These are phyloP conservation scores for Harpagoxenus sublaevis DNA, from an alignment of 2,888 invertebrate genomes.

Conservation along the genomic window DNA sequence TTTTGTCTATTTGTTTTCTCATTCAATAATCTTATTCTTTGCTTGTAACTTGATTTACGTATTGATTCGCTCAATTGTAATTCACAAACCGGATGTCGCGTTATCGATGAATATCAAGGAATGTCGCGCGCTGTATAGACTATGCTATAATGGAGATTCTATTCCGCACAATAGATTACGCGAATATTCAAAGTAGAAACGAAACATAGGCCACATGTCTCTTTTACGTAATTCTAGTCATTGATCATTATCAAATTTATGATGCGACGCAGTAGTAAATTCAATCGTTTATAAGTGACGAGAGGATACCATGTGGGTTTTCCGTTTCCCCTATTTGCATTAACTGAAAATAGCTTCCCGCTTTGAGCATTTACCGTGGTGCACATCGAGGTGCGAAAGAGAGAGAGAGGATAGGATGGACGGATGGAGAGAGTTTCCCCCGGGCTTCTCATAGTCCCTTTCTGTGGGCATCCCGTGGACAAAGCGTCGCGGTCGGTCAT, in stretches of 20 bases:
- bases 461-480: conserved; percentile 30
- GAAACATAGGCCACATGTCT: background rate
- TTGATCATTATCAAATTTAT: conserved; percentile 28
- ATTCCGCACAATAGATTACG: background rate
- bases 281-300: background rate
- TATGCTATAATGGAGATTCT: background rate
- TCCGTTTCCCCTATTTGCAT: conserved; percentile 22
- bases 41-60: background rate
- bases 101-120: conserved; percentile 35
- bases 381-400: conserved; percentile 1
- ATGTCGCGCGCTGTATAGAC: background rate
- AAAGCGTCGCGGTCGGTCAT: conserved; percentile 30
- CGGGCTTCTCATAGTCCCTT: conserved; percentile 7
- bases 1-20: background rate
- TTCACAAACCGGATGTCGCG: background rate
- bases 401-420: background rate
- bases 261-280: background rate
- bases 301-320: conserved; percentile 10
- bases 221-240: background rate
- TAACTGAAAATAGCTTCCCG: conserved; percentile 40
- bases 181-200: background rate
- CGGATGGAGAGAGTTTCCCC: background rate
- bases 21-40: background rate
- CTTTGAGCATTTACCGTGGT: conserved; percentile 18
- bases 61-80: background rate